Evolutionary conservation across 2,888 invertebrate genomes (phyloP), one percentile per base, ranked within the genome.

Genomic region (Marronus borbonicus): DNA sequence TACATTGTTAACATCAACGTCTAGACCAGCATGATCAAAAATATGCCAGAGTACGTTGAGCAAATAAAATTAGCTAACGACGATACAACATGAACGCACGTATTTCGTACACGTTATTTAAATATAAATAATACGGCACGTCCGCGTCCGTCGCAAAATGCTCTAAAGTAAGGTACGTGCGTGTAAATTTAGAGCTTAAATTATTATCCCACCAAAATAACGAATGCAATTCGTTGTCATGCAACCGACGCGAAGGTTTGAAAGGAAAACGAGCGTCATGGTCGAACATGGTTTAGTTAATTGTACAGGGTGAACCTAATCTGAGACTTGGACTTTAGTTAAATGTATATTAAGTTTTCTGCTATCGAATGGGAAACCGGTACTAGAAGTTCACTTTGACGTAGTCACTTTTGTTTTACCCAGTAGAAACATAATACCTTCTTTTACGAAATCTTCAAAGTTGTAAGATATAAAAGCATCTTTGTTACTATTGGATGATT

Each of bases 91-190:
- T 3, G 12, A 66, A 44, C 44, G 1, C 31, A 36, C 39, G 20
- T 44, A 44, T 39, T 66, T 44, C 62, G 39, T 17, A 17, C 44
- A 66, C 65, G 17, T 44, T 66, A 10, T 10, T 44, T 17, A n/a
- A 66, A 39, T 66, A 66, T 66, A 66, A 39, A 66, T 66, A 66
- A 39, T 44, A 44, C 65, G 39, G 20, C 36, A 66, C 44, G 39
- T 66, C 44, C 44, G 65, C 44, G 39, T 66, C 44, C 44, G 65
- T 20, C 8, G 39, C 20, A 66, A 44, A 36, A 44, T 44, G 20
- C 17, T 39, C 20, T 66, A 66, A 66, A 66, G 39, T 66, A 44
- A 50, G 50, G 20, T 68, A 68, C 68, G 68, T 50, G 68, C 50
- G 24, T 68, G 50, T 14, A 49, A 50, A 68, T 68, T 50, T 50